phyloP scores from a whole-genome alignment of 2,797 vertebrate genomes.

The Podarcis siculus region DNA sequence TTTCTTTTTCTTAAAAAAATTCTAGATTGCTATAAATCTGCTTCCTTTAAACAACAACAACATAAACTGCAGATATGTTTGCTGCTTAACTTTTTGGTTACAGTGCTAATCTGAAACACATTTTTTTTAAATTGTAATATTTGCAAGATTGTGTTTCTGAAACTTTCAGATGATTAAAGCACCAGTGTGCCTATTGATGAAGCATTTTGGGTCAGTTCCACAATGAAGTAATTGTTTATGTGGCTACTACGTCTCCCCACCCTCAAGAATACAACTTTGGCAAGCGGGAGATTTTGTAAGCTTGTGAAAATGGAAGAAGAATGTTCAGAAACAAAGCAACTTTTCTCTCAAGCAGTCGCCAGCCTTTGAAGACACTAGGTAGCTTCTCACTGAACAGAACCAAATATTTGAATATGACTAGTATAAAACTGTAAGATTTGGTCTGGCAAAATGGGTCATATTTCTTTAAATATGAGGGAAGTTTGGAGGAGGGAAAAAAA shows the following conservation, averaged over 20 bases:
- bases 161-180: slow-evolving; percentile 50
- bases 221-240: slow-evolving; percentile 31
- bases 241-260: background rate
- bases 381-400: background rate
- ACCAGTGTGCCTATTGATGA: slow-evolving; percentile 34
- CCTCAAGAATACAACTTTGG: background rate
- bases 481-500: background rate
- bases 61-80: slow-evolving; percentile 38
- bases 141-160: background rate
- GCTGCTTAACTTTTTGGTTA: background rate
- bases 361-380: background rate
- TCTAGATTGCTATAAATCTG: slow-evolving; percentile 26
- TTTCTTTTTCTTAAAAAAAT: slow-evolving; percentile 7
- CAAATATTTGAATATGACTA: background rate
- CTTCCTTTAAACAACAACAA: slow-evolving; percentile 33
- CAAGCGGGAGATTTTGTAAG: background rate
- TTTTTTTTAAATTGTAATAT: background rate
- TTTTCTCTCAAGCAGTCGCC: background rate
- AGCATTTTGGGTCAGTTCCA: slow-evolving; percentile 38
- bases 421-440: background rate
- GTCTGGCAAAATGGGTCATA: background rate
- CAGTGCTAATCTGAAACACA: background rate
- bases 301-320: background rate
- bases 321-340: slow-evolving; percentile 13
- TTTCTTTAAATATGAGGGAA: slow-evolving; percentile 34